Conservation (phyloP, 2,797 vertebrate genomes). For the Channa striata region DNA sequence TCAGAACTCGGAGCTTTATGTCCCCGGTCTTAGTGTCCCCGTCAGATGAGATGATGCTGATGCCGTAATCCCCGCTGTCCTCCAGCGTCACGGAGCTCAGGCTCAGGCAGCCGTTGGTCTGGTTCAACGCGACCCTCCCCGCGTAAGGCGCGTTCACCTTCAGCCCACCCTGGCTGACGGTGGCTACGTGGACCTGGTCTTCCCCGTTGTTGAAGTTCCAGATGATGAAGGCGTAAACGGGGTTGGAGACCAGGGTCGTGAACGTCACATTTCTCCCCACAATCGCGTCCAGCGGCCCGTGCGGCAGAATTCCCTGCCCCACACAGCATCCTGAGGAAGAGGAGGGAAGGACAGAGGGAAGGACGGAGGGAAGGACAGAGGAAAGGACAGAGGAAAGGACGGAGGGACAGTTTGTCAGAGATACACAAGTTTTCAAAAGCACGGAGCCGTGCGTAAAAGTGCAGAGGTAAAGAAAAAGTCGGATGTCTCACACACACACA, state of each 20-base stretch:
- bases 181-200: rapidly evolving
- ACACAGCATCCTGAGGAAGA: slow-evolving; percentile 24
- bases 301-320: background rate
- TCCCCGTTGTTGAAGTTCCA: slow-evolving; percentile 24
- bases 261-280: slow-evolving; percentile 45
- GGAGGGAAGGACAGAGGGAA: rapidly evolving
- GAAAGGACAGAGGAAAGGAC: background rate
- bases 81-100: rapidly evolving
- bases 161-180: rapidly evolving
- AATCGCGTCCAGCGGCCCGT: slow-evolving; percentile 18
- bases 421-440: too few species aligned
- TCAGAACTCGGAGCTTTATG: slow-evolving; percentile 40
- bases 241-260: rapidly evolving
- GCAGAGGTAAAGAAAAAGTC: too few species aligned
- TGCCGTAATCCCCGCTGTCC: slow-evolving; percentile 59
- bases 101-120: slow-evolving; percentile 5
- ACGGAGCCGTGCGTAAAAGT: background rate
- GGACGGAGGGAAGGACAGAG: rapidly evolving
- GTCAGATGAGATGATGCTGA: rapidly evolving
- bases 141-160: rapidly evolving
- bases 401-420: rapidly evolving
- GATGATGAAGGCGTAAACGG: rapidly evolving
- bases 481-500: background rate
- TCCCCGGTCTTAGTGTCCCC: rapidly evolving
- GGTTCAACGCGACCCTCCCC: rapidly evolving